Evolutionary conservation across 2,113 vertebrate species (phyloP).

Genomic region (Odobenus rosmarus): DNA sequence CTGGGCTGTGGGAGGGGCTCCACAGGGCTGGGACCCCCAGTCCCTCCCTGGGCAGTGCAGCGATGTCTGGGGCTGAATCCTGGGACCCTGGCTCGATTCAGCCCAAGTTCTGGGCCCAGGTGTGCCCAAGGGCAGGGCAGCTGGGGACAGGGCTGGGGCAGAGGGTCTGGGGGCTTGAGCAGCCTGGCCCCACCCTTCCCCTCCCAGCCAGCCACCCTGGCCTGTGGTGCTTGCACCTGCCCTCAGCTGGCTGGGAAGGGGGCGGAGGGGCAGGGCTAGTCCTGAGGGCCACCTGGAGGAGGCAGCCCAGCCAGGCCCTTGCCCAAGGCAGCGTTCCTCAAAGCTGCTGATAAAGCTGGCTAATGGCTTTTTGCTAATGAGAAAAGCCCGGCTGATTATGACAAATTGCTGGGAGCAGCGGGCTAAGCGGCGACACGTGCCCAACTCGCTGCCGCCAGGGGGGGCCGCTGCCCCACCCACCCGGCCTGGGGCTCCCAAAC

Average conservation of each 20-base stretch:
- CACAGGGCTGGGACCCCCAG: not conserved
- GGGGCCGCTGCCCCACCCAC: not conserved
- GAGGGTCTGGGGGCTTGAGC: too few relatives aligned
- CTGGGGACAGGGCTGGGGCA: accelerated
- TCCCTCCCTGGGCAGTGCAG: constrained; percentile 80
- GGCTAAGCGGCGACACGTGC: constrained; percentile 97
- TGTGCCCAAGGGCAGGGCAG: not conserved
- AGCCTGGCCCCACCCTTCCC: not conserved
- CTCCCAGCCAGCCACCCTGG: not conserved
- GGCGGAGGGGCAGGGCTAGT: accelerated
- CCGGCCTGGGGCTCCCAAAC: not conserved
- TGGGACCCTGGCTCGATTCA: constrained; percentile 84
- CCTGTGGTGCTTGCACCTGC: not conserved
- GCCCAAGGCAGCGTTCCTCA: constrained; percentile 84
- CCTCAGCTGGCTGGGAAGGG: not conserved
- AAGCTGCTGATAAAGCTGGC: constrained; percentile 91
- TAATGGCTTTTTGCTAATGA: constrained; percentile 99
- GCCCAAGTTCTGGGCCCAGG: not conserved
- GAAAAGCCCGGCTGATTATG: constrained; percentile 97
- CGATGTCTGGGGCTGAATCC: constrained; percentile 86
- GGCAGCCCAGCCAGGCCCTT: not conserved
- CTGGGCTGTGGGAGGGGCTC: not conserved
- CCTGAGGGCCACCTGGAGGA: not conserved
- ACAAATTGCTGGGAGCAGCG: constrained; percentile 95
- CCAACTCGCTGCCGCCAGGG: constrained; percentile 92